These are phyloP conservation scores for Chascanopsetta lugubris DNA, from an alignment of 2,113 vertebrate species.

Conservation along the genomic window DNA sequence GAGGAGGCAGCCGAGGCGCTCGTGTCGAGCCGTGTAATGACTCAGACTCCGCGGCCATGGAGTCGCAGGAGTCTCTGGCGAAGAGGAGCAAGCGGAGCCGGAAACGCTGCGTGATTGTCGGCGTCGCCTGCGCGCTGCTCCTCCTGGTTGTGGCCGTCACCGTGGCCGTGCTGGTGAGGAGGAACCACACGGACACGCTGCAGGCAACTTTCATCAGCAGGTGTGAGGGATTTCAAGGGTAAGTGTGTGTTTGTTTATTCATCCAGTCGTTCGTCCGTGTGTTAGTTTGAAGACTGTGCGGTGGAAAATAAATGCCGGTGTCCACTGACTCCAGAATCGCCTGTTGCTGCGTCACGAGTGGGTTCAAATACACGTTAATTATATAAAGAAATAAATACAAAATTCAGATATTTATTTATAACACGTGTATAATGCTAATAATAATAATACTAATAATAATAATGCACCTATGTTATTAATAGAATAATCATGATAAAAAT, in stretches of 20 bases:
- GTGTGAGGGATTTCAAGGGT: conserved; percentile 46
- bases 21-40: background rate
- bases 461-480: no score
- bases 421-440: no score
- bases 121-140: background rate
- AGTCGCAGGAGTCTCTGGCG: background rate
- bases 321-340: no score
- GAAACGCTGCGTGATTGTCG: rapidly evolving
- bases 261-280: background rate
- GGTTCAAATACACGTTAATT: no score
- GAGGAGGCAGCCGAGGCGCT: background rate
- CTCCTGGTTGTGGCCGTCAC: background rate
- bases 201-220: background rate
- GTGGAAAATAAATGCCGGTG: no score
- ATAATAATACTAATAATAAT: no score
- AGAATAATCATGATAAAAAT: no score
- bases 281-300: no score
- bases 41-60: no score
- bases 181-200: background rate
- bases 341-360: no score
- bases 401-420: no score
- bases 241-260: background rate
- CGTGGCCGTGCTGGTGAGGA: background rate
- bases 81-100: background rate
- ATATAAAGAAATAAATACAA: no score